Evolutionary conservation across 92 coral and sea anemone species (phyloP).

Genomic region (Desmophyllum pertusum): DNA sequence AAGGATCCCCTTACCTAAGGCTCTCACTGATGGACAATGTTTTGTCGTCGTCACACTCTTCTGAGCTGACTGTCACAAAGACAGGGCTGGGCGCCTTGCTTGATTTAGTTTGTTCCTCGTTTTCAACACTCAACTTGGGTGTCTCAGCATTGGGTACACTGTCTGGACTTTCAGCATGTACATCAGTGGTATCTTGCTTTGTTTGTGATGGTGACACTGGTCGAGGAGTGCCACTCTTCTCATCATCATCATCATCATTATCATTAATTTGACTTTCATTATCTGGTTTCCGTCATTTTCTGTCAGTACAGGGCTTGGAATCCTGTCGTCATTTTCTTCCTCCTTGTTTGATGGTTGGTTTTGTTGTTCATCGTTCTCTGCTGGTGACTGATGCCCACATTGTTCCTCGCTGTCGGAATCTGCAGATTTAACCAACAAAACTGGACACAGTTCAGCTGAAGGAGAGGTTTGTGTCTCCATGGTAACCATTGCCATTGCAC

Average conservation of each 20-base stretch:
- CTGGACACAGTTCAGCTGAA: slow-evolving; percentile 27
- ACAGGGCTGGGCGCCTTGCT: slow-evolving; percentile 58
- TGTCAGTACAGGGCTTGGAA: neutral
- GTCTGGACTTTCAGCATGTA: neutral
- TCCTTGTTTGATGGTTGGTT: neutral
- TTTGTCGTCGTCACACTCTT: slow-evolving; percentile 46
- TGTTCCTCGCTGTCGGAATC: slow-evolving; percentile 7
- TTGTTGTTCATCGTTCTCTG: neutral
- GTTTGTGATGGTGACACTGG: neutral
- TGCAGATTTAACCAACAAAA: slow-evolving; percentile 12
- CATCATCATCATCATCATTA: neutral
- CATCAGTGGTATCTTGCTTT: slow-evolving; percentile 16
- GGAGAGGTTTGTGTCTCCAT: slow-evolving; percentile 52
- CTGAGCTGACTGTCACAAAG: slow-evolving; percentile 71
- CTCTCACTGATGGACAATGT: slow-evolving; percentile 86
- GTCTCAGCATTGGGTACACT: neutral
- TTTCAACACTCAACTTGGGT: slow-evolving; percentile 3
- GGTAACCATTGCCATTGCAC: slow-evolving; percentile 15
- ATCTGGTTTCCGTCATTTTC: neutral
- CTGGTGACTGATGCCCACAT: slow-evolving; percentile 3
- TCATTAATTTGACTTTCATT: slow-evolving; percentile 9
- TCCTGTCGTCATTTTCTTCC: neutral
- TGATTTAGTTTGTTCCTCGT: slow-evolving; percentile 15
- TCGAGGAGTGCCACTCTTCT: slow-evolving; percentile 6
- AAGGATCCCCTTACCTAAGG: slow-evolving; percentile 70